phyloP scores from a whole-genome alignment of 2,888 invertebrate species.

The Hypercompe scribonia region DNA sequence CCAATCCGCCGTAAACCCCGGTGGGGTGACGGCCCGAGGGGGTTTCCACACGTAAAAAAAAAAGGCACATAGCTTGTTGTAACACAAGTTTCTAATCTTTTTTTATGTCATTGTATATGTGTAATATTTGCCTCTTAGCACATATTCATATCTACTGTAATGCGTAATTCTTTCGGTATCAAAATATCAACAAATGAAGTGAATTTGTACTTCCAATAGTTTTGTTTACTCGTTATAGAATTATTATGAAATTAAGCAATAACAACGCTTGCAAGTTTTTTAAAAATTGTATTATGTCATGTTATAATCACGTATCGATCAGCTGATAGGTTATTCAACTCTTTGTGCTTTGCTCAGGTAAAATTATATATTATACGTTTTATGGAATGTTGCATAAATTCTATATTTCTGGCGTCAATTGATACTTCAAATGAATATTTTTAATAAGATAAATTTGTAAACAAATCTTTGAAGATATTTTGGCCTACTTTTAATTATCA shows the following conservation, averaged over 20 bases:
- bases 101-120: no score
- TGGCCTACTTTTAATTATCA: background rate
- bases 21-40: no score
- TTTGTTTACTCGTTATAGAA: background rate
- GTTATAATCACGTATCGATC: slow-evolving; percentile 26
- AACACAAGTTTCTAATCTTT: no score
- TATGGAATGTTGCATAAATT: background rate
- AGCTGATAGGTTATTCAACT: slow-evolving; percentile 34
- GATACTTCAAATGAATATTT: background rate
- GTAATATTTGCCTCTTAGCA: no score
- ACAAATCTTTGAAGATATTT: background rate
- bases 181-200: background rate
- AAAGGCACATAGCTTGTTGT: no score
- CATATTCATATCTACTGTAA: background rate
- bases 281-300: background rate
- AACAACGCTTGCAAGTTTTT: slow-evolving; percentile 6
- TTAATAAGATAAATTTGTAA: background rate
- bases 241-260: slow-evolving; percentile 5
- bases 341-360: slow-evolving; percentile 9
- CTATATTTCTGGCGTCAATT: background rate
- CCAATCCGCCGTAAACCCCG: no score
- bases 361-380: slow-evolving; percentile 3
- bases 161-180: background rate
- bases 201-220: background rate
- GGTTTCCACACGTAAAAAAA: no score